Conservation (phyloP, 2,113 vertebrate species). For the Setophaga petechia region DNA sequence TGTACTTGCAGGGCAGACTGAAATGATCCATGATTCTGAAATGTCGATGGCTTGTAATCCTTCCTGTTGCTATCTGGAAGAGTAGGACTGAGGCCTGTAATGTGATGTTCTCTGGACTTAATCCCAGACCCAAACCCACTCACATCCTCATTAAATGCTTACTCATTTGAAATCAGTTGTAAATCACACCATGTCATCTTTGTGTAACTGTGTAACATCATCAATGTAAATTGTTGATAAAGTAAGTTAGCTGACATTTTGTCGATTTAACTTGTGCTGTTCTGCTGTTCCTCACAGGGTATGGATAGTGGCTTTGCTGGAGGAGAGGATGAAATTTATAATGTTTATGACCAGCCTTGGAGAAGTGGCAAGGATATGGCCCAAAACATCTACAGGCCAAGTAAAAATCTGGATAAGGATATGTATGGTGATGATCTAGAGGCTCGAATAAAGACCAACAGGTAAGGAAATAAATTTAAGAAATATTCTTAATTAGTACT, state of each 20-base stretch:
- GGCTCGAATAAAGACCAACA: constrained; percentile 88
- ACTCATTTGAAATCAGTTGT: background rate
- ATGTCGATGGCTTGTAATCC: background rate
- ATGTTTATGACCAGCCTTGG: constrained; percentile 96
- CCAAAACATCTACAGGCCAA: constrained; percentile 93
- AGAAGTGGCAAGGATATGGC: constrained; percentile 91
- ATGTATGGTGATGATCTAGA: constrained; percentile 91
- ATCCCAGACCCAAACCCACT: background rate
- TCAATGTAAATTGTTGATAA: background rate
- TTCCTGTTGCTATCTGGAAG: background rate
- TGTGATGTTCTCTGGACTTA: background rate
- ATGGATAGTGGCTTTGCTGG: constrained; percentile 98
- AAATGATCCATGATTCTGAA: background rate
- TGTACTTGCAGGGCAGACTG: background rate
- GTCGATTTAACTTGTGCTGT: background rate
- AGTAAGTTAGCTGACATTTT: background rate
- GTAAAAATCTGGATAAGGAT: constrained; percentile 92
- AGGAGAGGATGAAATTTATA: constrained; percentile 94
- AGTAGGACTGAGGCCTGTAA: background rate
- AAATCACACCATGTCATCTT: background rate
- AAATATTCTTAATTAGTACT: background rate
- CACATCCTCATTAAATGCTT: background rate
- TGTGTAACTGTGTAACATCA: background rate
- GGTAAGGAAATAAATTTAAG: constrained; percentile 70
- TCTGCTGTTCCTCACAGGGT: constrained; percentile 74